Conservation (phyloP, 1,140 invertebrate species). For the Gerris buenoi region DNA sequence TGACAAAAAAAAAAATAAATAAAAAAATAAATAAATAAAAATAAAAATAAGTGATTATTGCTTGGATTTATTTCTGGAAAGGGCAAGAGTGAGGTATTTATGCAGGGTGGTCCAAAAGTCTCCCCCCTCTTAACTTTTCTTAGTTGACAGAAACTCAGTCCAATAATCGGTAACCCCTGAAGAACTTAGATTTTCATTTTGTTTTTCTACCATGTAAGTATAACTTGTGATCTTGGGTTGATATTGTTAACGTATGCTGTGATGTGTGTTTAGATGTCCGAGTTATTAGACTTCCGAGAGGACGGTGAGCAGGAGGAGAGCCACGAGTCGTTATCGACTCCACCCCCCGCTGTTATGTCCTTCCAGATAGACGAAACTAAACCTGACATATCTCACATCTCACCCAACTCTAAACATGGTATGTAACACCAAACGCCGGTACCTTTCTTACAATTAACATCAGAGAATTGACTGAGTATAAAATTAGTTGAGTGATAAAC, state of each 20-base stretch:
- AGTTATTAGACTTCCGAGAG: not conserved
- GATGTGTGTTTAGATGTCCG: not conserved
- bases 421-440: too few species aligned
- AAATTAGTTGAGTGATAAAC: not conserved
- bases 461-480: not conserved
- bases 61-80: too few species aligned
- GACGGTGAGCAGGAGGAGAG: not conserved
- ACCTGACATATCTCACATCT: not conserved
- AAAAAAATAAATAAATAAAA: too few species aligned
- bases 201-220: not conserved
- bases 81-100: too few species aligned
- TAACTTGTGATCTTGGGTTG: not conserved
- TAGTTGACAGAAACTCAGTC: not conserved
- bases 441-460: too few species aligned
- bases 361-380: not conserved
- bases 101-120: too few species aligned
- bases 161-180: not conserved
- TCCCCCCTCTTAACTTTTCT: too few species aligned
- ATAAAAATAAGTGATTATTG: too few species aligned
- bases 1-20: too few species aligned
- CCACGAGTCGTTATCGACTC: not conserved
- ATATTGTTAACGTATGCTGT: not conserved
- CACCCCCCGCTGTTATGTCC: not conserved
- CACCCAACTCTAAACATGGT: not conserved
- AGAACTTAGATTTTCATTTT: not conserved